Percentiles rank a stretch among this genome's conserved stretches.
Evolutionary conservation across 2,113 vertebrate species (phyloP).

Genomic region (Proterorhinus semilunaris): DNA sequence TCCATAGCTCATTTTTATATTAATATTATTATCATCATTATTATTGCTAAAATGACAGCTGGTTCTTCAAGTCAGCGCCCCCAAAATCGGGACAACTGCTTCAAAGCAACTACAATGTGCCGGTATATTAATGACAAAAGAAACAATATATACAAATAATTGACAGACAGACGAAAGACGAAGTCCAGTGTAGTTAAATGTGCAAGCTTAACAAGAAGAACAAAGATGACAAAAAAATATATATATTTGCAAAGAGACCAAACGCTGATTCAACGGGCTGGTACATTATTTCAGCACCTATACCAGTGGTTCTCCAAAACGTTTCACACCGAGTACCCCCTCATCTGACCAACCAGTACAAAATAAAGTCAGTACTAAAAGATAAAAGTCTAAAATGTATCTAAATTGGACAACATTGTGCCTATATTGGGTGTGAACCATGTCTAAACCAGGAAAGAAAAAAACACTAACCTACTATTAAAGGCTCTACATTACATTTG

Average conservation of each 20-base stretch:
- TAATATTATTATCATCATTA: conserved; percentile 30
- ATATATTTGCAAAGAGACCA: neutral
- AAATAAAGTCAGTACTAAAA: too few species aligned
- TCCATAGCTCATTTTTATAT: conserved; percentile 52
- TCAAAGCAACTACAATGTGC: conserved; percentile 35
- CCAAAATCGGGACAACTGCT: conserved; percentile 16
- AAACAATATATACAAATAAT: conserved; percentile 10
- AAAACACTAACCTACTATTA: too few species aligned
- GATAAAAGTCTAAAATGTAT: too few species aligned
- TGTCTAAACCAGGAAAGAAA: too few species aligned
- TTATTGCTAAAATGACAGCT: conserved; percentile 64
- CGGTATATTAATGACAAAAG: conserved; percentile 16
- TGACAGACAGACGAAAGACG: conserved; percentile 3
- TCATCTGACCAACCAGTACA: too few species aligned
- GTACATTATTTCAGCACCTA: neutral
- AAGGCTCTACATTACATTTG: too few species aligned
- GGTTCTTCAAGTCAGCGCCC: conserved; percentile 28
- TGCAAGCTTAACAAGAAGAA: neutral
- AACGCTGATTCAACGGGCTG: neutral
- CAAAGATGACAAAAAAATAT: neutral
- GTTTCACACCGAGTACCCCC: too few species aligned
- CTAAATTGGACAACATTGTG: too few species aligned
- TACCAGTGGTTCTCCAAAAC: too few species aligned
- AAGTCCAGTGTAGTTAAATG: conserved; percentile 1
- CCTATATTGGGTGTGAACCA: too few species aligned